Conservation (phyloP, 2,888 invertebrate genomes). For the Julus scandinavius region DNA sequence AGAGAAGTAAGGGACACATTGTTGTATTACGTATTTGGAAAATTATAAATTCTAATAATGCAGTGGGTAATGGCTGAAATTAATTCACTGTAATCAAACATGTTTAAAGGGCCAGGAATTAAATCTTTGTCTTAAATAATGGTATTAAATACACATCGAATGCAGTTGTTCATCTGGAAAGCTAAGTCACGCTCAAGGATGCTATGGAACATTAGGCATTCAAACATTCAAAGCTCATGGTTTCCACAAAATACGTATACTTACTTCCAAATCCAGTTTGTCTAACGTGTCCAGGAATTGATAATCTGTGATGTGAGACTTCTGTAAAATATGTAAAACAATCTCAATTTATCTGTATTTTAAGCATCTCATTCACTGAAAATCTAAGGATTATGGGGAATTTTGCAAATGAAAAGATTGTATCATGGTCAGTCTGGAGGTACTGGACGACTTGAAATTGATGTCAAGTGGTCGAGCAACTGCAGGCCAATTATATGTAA, state of each 20-base stretch:
- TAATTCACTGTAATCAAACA: too few relatives aligned
- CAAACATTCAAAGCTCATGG: background rate
- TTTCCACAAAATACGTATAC: background rate
- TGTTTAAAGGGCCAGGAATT: too few relatives aligned
- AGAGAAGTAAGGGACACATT: too few relatives aligned
- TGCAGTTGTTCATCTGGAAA: background rate
- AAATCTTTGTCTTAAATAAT: too few relatives aligned
- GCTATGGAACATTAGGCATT: background rate
- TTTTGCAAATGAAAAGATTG: background rate
- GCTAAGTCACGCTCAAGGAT: background rate
- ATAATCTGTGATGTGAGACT: background rate
- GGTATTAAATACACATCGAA: too few relatives aligned
- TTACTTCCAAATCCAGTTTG: background rate
- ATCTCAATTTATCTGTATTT: background rate
- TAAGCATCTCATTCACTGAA: background rate
- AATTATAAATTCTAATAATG: too few relatives aligned
- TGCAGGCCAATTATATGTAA: background rate
- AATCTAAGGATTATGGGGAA: background rate
- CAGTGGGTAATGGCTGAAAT: too few relatives aligned
- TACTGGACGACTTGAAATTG: background rate
- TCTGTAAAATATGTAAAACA: background rate
- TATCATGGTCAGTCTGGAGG: background rate
- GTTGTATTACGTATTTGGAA: too few relatives aligned
- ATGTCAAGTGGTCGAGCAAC: constrained; percentile 2
- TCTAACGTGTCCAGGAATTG: background rate